Conservation (phyloP, 37 sponge, comb jelly and placozoan species). For the Chondrosia reniformis region DNA sequence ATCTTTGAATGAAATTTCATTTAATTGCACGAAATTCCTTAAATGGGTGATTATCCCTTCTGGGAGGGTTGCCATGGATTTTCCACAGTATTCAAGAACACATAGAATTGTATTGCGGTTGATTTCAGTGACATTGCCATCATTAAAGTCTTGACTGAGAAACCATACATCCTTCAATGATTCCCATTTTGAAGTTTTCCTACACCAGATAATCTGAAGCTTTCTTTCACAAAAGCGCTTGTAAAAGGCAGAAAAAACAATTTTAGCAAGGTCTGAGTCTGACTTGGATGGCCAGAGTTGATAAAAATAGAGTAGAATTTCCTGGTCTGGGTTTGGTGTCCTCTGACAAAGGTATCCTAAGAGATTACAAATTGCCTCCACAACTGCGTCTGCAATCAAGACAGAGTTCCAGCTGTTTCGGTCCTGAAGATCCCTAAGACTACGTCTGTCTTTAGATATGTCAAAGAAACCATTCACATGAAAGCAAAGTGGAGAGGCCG, state of each 20-base stretch:
- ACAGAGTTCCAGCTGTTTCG: constrained; percentile 43
- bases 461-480: constrained; percentile 62
- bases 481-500: constrained; percentile 24
- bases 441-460: constrained; percentile 46
- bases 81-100: too few species aligned
- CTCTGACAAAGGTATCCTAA: constrained; percentile 25
- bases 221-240: not conserved
- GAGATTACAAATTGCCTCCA: constrained; percentile 22
- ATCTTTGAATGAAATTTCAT: not conserved
- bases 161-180: constrained; percentile 22
- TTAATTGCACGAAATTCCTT: too few species aligned
- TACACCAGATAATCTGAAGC: not conserved
- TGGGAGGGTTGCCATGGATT: too few species aligned
- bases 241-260: not conserved
- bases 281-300: constrained; percentile 28
- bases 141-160: constrained; percentile 12
- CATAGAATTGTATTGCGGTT: too few species aligned
- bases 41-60: too few species aligned
- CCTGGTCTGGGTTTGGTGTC: not conserved
- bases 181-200: constrained; percentile 35
- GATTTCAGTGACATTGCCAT: too few species aligned
- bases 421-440: constrained; percentile 15
- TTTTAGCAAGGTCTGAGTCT: not conserved
- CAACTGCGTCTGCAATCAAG: constrained; percentile 34
- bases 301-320: constrained; percentile 34